Base-by-base conservation (phyloP, 2,113 vertebrate species). In the Thunnus thynnus region DNA sequence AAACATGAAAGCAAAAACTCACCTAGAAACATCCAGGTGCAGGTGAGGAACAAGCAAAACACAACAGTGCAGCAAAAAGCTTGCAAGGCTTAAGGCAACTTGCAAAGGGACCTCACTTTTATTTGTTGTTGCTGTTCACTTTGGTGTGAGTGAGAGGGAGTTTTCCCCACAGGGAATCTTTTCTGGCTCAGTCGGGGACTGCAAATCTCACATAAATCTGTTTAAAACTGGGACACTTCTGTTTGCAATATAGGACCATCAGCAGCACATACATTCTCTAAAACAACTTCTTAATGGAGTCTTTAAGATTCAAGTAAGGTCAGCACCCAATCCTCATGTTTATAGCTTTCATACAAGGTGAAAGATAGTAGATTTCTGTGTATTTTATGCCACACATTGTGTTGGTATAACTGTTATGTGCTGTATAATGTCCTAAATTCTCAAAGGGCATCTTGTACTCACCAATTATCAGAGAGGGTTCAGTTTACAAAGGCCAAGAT, bases 181-280 rank as follows among this genome's bases (percentile, higher is more conserved):
- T 78, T 52, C 44, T 71, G 74, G 77, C 83, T 89, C 77, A 84
- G 67, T 74, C 81, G 86, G 63, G 83, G 81, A 86, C 79, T 78
- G 65, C 68, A 89, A 87, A 86, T 84, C 86, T 89, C 66, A 66
- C 66, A 82, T 82, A 91, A 93, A 93, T 91, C 82, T 88, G 67
- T 86, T 78, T 81, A 86, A 93, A 95, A 94, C 89, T 94, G 82
- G 93, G 91, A 91, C 93, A 92, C 87, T 84, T 90, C 76, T 72
- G 56, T 86, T 88, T 86, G 55, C 76, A 88, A 87, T 63, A 80
- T 72, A 68, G 47, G 63, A 88, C 69, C 62, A 82, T 76, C 56
- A 76, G 57, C 63, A 78, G 67, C 76, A 75, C 66, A 76, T 62
- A 69, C 9, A 11, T 10, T 82, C 66, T 76, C 50, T 60, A 32